Conservation (phyloP, 2,888 invertebrate genomes). For the Chymomyza procnemis region DNA sequence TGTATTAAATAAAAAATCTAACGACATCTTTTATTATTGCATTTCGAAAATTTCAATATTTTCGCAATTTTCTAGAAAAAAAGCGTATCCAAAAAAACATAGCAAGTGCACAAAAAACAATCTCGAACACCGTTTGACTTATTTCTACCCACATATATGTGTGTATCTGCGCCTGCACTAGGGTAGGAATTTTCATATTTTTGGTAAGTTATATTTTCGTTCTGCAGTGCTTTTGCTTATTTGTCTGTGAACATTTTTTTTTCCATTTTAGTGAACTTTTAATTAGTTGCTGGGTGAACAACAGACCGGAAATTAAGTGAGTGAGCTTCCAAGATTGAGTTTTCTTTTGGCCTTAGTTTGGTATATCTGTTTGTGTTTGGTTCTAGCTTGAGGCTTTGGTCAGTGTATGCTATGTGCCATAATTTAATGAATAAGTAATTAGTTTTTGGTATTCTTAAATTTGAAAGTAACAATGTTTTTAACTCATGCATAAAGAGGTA, state of each 20-base stretch:
- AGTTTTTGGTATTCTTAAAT: constrained; percentile 10
- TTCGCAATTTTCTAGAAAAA: no score
- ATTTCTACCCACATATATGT: not conserved
- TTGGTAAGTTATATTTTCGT: not conserved
- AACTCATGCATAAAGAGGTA: no score
- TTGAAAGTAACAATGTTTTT: not conserved
- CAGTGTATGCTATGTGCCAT: constrained; percentile 12
- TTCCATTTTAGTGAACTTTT: constrained; percentile 59
- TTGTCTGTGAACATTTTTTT: constrained; percentile 20
- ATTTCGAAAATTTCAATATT: no score
- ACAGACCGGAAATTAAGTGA: constrained; percentile 70
- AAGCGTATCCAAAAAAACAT: no score
- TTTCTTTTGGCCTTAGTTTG: constrained; percentile 31
- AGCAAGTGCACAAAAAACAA: no score
- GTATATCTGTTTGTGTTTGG: constrained; percentile 1
- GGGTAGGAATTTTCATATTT: not conserved
- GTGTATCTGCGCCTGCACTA: not conserved
- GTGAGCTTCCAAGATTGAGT: constrained; percentile 39
- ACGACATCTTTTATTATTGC: no score
- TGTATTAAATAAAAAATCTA: no score
- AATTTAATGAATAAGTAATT: constrained; percentile 51
- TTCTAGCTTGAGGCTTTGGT: constrained; percentile 15
- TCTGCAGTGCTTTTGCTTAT: not conserved
- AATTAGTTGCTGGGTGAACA: constrained; percentile 64
- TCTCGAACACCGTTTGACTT: no score